These are phyloP conservation scores for Corbicula japonica DNA, from an alignment of 2,888 invertebrate genomes.

Conservation along the genomic window DNA sequence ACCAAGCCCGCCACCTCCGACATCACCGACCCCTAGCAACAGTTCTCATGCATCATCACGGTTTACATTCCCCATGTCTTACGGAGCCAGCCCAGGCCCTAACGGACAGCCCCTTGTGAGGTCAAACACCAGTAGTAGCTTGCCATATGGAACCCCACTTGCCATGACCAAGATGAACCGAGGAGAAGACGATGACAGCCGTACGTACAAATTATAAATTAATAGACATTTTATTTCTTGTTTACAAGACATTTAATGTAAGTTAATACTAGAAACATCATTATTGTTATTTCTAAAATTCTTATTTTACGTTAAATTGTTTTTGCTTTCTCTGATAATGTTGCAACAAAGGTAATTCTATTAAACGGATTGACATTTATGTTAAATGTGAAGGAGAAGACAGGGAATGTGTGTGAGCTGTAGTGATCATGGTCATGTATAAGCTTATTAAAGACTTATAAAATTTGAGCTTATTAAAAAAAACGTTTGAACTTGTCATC, in stretches of 20 bases:
- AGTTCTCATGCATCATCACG: conserved; percentile 81
- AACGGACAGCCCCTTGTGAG: conserved; percentile 77
- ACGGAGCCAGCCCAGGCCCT: conserved; percentile 59
- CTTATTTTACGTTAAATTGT: too few relatives aligned
- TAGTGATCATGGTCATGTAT: too few relatives aligned
- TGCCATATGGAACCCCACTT: conserved; percentile 77
- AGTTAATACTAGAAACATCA: too few relatives aligned
- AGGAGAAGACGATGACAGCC: conserved; percentile 78
- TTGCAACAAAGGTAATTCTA: too few relatives aligned
- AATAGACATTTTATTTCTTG: background rate
- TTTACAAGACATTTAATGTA: background rate
- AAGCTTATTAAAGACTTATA: too few relatives aligned
- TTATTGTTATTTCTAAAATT: too few relatives aligned
- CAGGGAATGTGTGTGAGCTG: too few relatives aligned
- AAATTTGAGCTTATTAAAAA: too few relatives aligned
- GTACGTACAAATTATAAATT: conserved; percentile 69
- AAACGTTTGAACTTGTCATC: too few relatives aligned
- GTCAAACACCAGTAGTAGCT: conserved; percentile 80
- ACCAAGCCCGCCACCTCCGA: conserved; percentile 75
- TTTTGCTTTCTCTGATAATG: too few relatives aligned
- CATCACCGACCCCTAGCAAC: conserved; percentile 83
- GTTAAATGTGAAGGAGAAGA: too few relatives aligned
- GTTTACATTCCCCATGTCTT: conserved; percentile 83
- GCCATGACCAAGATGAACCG: conserved; percentile 76
- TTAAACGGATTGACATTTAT: too few relatives aligned